Base-by-base conservation (phyloP, 2,113 vertebrate genomes). In the Bubalus kerabau region DNA sequence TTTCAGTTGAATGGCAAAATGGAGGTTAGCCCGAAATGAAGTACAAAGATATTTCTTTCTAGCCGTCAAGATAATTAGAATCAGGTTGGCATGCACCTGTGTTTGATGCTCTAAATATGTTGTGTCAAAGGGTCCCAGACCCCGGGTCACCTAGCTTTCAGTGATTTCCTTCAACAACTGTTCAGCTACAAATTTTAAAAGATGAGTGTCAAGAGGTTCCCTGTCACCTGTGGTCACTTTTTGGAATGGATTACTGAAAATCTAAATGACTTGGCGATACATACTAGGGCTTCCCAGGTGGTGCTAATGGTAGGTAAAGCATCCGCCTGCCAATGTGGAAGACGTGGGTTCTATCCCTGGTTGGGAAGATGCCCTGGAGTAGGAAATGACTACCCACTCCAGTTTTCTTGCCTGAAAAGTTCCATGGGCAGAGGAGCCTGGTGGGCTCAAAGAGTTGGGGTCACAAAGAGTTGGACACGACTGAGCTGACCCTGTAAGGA, bases 1-100 rank as follows among this genome's bases (percentile, higher is more conserved):
- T 95, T 97, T 97, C 74, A 92, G n/a, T 84, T 87, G 94, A 97
- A 98, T 97, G 84, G 57, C 40, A 97, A 96, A 97, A 97, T 95
- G 97, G 93, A 95, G 87, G 74, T 88, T 97, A 98, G 95, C 32
- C 56, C 5, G 52, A 95, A 97, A 94, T 78, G 91, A 95, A 96
- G 59, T 74, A 60, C 93, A 93, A 89, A 14, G 30, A 81, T 78
- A n/a, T 89, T 89, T 93, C 76, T 93, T 80, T 91, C 50, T 84
- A 82, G 93, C 91, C 71, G 50, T 59, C 50, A 60, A 60, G 46
- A 59, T 96, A 83, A 98, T 91, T 95, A 96, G 97, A 96, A 97
- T 95, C 78, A 90, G 93, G 54, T 87, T 97, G 96, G 40, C 83
- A 64, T 57, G 24, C 32, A 91, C 87, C 74, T 52, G 43, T 97